Conservation (phyloP, 1,140 invertebrate genomes). For the Drosophila prosaltans region DNA sequence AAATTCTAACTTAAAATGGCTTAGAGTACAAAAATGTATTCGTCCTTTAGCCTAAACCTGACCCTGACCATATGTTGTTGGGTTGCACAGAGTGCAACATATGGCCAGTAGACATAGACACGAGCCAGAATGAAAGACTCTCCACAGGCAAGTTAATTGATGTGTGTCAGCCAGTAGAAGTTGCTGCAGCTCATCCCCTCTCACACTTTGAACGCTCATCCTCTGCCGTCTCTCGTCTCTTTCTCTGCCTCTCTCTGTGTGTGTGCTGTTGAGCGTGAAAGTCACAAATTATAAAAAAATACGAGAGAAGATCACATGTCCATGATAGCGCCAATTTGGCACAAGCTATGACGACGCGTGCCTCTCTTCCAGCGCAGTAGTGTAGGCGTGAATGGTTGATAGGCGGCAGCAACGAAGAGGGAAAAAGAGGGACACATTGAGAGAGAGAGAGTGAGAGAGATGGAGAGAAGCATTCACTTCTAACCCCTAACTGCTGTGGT, state of each 20-base stretch:
- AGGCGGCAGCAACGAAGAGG: background rate
- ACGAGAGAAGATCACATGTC: slow-evolving; percentile 66
- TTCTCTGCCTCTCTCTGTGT: slow-evolving; percentile 15
- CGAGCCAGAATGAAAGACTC: slow-evolving; percentile 52
- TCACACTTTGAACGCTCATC: background rate
- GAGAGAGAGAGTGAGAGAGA: background rate
- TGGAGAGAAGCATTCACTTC: slow-evolving; percentile 32
- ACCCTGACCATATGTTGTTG: slow-evolving; percentile 59
- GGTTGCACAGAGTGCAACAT: slow-evolving; percentile 56
- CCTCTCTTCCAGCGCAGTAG: slow-evolving; percentile 49
- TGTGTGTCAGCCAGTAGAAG: slow-evolving; percentile 47
- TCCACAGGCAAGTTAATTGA: slow-evolving; percentile 66
- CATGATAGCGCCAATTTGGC: slow-evolving; percentile 82
- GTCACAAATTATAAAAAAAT: slow-evolving; percentile 81
- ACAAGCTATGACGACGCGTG: slow-evolving; percentile 74
- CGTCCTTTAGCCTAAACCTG: slow-evolving; percentile 10
- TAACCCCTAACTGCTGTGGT: slow-evolving; percentile 65
- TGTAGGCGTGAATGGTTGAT: slow-evolving; percentile 57
- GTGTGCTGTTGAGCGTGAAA: slow-evolving; percentile 81
- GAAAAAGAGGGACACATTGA: background rate
- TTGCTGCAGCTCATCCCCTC: slow-evolving; percentile 61
- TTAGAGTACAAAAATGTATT: background rate
- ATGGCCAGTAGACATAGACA: slow-evolving; percentile 66
- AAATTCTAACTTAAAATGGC: background rate
- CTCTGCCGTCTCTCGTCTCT: slow-evolving; percentile 5